phyloP scores from a whole-genome alignment of 2,113 vertebrate genomes.

The Ciconia stormi region DNA sequence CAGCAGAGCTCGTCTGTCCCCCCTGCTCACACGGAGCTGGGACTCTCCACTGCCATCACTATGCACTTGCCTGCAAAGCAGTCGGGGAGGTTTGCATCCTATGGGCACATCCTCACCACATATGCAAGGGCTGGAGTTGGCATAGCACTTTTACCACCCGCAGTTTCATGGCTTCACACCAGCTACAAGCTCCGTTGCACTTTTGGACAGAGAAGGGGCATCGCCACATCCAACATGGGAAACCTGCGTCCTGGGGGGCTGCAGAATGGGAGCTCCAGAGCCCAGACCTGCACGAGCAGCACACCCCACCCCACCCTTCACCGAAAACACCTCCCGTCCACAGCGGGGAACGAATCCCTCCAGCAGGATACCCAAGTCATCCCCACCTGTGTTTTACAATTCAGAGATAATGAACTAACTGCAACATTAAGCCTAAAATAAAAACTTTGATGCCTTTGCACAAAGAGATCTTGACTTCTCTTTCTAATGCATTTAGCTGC shows the following conservation, averaged over 20 bases:
- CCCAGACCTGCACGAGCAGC: not conserved
- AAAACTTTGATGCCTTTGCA: not conserved
- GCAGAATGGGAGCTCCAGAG: not conserved
- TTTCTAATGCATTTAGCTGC: not conserved
- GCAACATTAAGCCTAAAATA: not conserved
- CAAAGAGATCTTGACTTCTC: not conserved
- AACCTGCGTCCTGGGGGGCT: not conserved
- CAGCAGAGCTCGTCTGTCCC: not conserved
- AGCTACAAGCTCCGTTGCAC: not conserved
- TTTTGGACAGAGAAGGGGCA: not conserved
- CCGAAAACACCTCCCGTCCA: not conserved
- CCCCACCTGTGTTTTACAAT: not conserved
- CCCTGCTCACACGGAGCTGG: not conserved
- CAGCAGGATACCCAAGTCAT: not conserved
- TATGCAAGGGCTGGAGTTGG: not conserved
- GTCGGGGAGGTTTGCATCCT: rapidly evolving
- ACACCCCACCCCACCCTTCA: not conserved
- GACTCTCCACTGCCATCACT: not conserved
- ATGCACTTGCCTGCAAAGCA: not conserved
- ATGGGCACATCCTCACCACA: not conserved
- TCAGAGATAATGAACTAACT: not conserved
- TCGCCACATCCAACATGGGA: not conserved
- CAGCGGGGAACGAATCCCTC: not conserved
- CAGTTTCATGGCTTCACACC: not conserved
- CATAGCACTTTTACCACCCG: not conserved